phyloP scores from a whole-genome alignment of 2,888 invertebrate species.

The Dyspetes luteomarginatus region DNA sequence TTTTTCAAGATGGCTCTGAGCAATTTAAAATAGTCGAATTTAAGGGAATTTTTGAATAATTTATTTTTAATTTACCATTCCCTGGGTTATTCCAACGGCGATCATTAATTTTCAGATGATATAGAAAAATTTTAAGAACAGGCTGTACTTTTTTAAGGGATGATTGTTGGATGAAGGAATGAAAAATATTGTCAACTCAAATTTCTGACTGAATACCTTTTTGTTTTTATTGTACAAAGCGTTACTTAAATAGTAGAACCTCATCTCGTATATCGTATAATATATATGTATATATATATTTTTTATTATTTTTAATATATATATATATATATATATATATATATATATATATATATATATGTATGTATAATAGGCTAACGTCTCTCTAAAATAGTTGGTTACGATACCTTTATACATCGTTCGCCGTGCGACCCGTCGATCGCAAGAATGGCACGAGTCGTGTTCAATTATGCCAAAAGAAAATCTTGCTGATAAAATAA shows the following conservation, averaged over 20 bases:
- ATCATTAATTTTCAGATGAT: too few relatives aligned
- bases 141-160: neutral
- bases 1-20: neutral
- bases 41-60: too few relatives aligned
- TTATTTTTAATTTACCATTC: too few relatives aligned
- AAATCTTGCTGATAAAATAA: conserved; percentile 4
- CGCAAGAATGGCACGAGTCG: conserved; percentile 66
- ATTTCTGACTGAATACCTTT: conserved; percentile 77
- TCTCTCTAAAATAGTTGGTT: conserved; percentile 79
- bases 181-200: conserved; percentile 14
- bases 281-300: too few relatives aligned
- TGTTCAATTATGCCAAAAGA: conserved; percentile 39
- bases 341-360: conserved; percentile 56
- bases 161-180: conserved; percentile 27
- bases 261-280: conserved; percentile 69
- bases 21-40: too few relatives aligned
- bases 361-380: conserved; percentile 73
- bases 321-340: conserved; percentile 55
- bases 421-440: conserved; percentile 73
- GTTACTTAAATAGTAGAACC: conserved; percentile 82
- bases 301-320: conserved; percentile 51
- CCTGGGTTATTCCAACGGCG: too few relatives aligned
- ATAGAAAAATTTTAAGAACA: neutral
- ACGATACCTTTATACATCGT: conserved; percentile 77
- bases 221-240: conserved; percentile 82